A percentile compares a stretch with the other conserved stretches of the same genome.
These are phyloP conservation scores for Notechis scutatus DNA, from an alignment of 2,113 vertebrate genomes.

Conservation along the genomic window DNA sequence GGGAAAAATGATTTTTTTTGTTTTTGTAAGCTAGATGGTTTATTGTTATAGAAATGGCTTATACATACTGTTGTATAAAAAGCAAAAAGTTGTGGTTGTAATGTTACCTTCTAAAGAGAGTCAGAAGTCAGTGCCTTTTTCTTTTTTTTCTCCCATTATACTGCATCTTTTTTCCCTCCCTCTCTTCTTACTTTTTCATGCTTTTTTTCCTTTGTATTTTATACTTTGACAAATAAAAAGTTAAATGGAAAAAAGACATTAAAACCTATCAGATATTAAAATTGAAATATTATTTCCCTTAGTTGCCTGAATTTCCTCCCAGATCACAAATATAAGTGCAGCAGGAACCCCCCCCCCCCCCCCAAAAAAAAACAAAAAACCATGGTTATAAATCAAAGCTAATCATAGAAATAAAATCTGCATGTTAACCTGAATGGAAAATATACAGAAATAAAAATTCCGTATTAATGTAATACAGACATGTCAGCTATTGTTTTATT, in stretches of 20 bases:
- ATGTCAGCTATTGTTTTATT: background rate
- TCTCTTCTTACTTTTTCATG: too few relatives aligned
- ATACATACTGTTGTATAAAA: too few relatives aligned
- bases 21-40: too few relatives aligned
- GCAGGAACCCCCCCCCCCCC: background rate
- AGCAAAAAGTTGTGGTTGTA: too few relatives aligned
- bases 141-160: too few relatives aligned
- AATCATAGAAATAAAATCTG: conserved; percentile 25
- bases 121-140: too few relatives aligned
- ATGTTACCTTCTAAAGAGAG: too few relatives aligned
- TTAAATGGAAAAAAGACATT: background rate
- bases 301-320: conserved; percentile 10
- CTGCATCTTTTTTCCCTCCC: too few relatives aligned
- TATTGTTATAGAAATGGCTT: too few relatives aligned
- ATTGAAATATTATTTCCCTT: conserved; percentile 9
- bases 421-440: background rate
- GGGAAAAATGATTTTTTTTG: too few relatives aligned
- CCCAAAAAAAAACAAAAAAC: background rate
- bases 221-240: too few relatives aligned
- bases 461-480: background rate
- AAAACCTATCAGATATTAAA: conserved; percentile 25
- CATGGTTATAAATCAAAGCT: background rate
- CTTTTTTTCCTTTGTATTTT: too few relatives aligned
- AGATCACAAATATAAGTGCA: conserved; percentile 18
- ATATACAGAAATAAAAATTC: background rate